phyloP scores from a whole-genome alignment of 2,113 vertebrate species.

The Actenoides hombroni region DNA sequence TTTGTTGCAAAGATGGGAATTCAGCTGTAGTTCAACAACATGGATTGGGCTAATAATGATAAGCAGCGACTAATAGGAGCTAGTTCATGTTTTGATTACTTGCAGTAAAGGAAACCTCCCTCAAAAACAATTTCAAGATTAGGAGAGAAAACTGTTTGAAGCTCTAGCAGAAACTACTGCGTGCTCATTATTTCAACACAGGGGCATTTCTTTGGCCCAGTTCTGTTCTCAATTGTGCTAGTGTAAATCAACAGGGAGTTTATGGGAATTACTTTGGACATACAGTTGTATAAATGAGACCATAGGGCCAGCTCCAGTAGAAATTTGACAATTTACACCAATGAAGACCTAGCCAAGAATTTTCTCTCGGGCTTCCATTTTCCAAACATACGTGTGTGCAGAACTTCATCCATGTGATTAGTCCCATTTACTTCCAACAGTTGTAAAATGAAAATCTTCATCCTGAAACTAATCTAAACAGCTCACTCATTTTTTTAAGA shows the following conservation, averaged over 20 bases:
- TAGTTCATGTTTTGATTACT: not conserved
- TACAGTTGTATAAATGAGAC: slow-evolving; percentile 44
- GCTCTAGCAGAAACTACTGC: slow-evolving; percentile 37
- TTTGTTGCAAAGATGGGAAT: slow-evolving; percentile 63
- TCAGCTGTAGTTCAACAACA: slow-evolving; percentile 55
- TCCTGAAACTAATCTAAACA: not conserved
- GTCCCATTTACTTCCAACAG: not conserved
- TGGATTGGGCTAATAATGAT: not conserved
- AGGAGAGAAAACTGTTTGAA: slow-evolving; percentile 26
- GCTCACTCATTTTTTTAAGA: not conserved
- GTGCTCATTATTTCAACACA: slow-evolving; percentile 22
- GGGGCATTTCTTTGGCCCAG: slow-evolving; percentile 24
- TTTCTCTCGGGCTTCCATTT: slow-evolving; percentile 34
- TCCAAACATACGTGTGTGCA: not conserved
- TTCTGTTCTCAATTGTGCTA: slow-evolving; percentile 6
- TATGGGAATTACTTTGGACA: slow-evolving; percentile 51
- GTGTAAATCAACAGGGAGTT: slow-evolving; percentile 48
- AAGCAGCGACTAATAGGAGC: slow-evolving; percentile 39
- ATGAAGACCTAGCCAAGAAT: slow-evolving; percentile 35
- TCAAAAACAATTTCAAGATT: slow-evolving; percentile 44
- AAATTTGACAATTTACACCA: slow-evolving; percentile 43
- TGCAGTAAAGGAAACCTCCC: slow-evolving; percentile 36
- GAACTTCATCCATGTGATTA: slow-evolving; percentile 8
- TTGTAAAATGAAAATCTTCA: not conserved
- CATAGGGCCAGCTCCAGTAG: slow-evolving; percentile 29